These are phyloP conservation scores for Sorex maritimensis DNA, from an alignment of 2,797 vertebrate genomes.

Conservation along the genomic window DNA sequence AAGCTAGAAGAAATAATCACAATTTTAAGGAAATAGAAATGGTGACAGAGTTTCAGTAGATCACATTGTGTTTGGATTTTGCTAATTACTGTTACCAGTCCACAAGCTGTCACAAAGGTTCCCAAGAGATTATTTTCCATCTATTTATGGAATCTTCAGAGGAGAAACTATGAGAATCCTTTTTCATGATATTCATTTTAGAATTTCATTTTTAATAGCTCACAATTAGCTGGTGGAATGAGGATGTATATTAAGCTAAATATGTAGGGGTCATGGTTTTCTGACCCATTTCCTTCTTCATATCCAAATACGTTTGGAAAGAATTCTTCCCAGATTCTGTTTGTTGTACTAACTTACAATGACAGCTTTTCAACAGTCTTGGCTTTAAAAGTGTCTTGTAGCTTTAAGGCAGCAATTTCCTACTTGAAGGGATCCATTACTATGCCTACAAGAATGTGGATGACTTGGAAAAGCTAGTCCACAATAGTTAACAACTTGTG, in stretches of 20 bases:
- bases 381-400: conserved; percentile 59
- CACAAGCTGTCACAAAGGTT: conserved; percentile 72
- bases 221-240: conserved; percentile 80
- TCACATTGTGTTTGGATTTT: conserved; percentile 81
- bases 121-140: conserved; percentile 80
- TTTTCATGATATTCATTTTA: conserved; percentile 82
- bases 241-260: conserved; percentile 79
- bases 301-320: conserved; percentile 77
- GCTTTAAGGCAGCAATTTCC: conserved; percentile 77
- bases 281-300: conserved; percentile 78
- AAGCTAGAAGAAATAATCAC: conserved; percentile 76
- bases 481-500: background rate
- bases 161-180: conserved; percentile 68
- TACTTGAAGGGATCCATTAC: conserved; percentile 73
- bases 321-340: conserved; percentile 80
- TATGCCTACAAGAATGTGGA: conserved; percentile 38
- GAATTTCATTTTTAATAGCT: conserved; percentile 80
- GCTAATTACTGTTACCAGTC: conserved; percentile 80
- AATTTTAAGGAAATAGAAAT: conserved; percentile 77
- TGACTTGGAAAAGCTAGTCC: background rate
- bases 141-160: conserved; percentile 84
- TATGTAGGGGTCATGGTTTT: conserved; percentile 83
- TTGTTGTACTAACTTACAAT: conserved; percentile 81
- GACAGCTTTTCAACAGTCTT: conserved; percentile 79
- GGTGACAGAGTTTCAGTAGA: conserved; percentile 71